A percentile compares a stretch with the other conserved stretches of the same genome.
These are phyloP conservation scores for Dinocampus coccinellae DNA, from an alignment of 2,888 invertebrate species.

Conservation along the genomic window DNA sequence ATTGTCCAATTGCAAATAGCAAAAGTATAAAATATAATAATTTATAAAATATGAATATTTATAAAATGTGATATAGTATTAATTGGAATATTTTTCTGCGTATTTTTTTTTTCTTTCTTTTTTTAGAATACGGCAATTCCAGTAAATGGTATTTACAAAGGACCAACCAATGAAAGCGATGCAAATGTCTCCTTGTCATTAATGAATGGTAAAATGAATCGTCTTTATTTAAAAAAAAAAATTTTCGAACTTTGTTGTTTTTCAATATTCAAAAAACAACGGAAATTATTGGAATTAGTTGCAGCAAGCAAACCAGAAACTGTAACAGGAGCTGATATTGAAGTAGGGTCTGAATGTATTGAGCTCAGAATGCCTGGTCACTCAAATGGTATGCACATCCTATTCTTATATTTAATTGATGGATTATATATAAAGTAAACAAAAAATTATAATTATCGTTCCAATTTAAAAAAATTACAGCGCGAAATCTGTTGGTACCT, in stretches of 20 bases:
- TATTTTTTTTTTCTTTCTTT: conserved; percentile 24
- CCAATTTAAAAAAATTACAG: no score
- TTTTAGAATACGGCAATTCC: conserved; percentile 90
- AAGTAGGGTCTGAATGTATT: conserved; percentile 76
- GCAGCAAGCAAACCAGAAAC: conserved; percentile 61
- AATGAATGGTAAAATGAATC: conserved; percentile 55
- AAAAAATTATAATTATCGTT: no score
- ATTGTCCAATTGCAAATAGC: conserved; percentile 98
- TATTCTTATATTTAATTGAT: conserved; percentile 8
- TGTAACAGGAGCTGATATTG: conserved; percentile 73
- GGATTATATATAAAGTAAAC: no score
- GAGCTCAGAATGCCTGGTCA: conserved; percentile 68
- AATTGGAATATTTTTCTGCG: no score
- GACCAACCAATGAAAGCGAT: conserved; percentile 69
- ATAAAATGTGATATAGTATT: no score
- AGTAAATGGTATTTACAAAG: conserved; percentile 89
- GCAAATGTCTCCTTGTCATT: conserved; percentile 58
- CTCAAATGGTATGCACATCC: conserved; percentile 54
- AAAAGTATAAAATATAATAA: conserved; percentile 76
- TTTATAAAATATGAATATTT: no score
- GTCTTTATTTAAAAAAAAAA: no score
- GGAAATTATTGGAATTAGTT: conserved; percentile 44
- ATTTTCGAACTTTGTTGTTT: neutral
- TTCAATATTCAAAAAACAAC: conserved; percentile 3
- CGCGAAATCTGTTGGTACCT: conserved; percentile 81